These are phyloP conservation scores for Pelodiscus sinensis DNA, from an alignment of 2,113 vertebrate genomes.

Conservation along the genomic window DNA sequence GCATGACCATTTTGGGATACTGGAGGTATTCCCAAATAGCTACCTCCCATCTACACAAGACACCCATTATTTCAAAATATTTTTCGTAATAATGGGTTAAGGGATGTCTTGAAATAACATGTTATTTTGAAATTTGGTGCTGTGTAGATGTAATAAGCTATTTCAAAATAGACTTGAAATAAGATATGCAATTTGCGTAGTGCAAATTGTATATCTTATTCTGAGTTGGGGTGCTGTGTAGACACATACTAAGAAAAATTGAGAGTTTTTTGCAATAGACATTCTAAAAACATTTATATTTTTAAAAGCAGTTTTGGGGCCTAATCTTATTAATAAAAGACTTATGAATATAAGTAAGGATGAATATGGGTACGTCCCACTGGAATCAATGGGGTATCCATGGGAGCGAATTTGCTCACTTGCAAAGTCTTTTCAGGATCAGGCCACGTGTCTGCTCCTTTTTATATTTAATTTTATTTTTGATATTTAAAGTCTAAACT, in stretches of 20 bases:
- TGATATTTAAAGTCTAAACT: background rate
- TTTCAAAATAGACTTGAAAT: too few relatives aligned
- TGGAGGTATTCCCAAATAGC: too few relatives aligned
- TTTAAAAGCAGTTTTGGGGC: background rate
- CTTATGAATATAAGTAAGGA: background rate
- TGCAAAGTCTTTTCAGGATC: background rate
- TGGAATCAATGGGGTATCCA: background rate
- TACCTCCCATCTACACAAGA: too few relatives aligned
- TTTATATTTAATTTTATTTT: background rate
- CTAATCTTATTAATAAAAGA: background rate
- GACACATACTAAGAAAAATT: background rate
- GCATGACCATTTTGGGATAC: too few relatives aligned
- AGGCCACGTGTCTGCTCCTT: background rate
- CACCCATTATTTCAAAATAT: too few relatives aligned
- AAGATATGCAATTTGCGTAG: too few relatives aligned
- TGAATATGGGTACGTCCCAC: background rate
- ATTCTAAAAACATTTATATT: background rate
- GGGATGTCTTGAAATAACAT: too few relatives aligned
- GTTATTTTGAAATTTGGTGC: too few relatives aligned
- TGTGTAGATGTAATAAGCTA: too few relatives aligned
- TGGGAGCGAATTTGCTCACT: background rate
- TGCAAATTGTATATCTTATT: too few relatives aligned
- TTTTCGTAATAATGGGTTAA: too few relatives aligned
- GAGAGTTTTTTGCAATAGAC: background rate
- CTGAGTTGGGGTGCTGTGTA: too few relatives aligned